Base-by-base conservation (phyloP, 2,888 invertebrate species). In the Petrolisthes manimaculis region DNA sequence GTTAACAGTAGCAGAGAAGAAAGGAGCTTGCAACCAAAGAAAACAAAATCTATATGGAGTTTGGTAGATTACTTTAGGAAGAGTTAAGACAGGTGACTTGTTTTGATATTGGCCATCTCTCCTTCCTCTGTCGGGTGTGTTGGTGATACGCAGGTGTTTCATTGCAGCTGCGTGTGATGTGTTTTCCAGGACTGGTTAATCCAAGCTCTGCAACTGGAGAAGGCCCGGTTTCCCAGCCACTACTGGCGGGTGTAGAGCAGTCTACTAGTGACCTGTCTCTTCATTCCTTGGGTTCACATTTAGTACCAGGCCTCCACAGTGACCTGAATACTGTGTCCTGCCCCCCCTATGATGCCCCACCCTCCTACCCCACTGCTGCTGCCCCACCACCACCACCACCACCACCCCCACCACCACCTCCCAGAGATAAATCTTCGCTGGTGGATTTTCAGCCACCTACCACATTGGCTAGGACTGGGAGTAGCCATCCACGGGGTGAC, bases 161-260 rank as follows among this genome's bases (percentile, higher is more conserved):
- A 89, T 89, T 89, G 89, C 89, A 89, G 89, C 89, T 86, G 89
- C 81, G 89, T 89, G 89, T 89, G 89, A 80, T 89, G 89, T 89
- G 89, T 89, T 89, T 89, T 89, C 89, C 89, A 89, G 89, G 89
- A 89, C 71, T 89, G 89, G 89, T 85, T 89, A 85, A 89, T 89
- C 51, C 89, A 77, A 79, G 89, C 89, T 69, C 83, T 89, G 83
- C 89, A 89, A 78, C 89, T 85, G 85, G 89, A 89, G 89, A 89
- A 89, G 89, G 89, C 89, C 55, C 82, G 85, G 82, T 89, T 80
- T 83, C 89, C 89, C 84, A 89, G 69, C 67, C 89, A 89, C 89
- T 89, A 85, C 81, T 89, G 89, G 89, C 85, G 85, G 54, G 89
- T 89, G 85, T 89, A 89, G 89, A 89, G 37, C 82, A 67, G 21